Evolutionary conservation across 2,797 vertebrate genomes (phyloP).

Genomic region (Phataginus tricuspis): DNA sequence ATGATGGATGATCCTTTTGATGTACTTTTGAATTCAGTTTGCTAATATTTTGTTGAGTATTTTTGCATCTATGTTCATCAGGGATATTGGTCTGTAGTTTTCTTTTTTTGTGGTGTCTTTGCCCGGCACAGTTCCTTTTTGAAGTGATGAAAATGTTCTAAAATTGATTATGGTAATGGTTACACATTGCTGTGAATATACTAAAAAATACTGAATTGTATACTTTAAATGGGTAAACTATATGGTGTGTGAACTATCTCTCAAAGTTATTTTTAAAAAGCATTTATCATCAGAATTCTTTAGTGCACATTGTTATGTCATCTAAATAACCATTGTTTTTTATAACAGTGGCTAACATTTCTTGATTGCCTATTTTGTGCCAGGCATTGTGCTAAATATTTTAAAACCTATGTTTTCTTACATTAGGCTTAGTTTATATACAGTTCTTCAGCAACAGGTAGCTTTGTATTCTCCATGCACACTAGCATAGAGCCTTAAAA

Average conservation of each 20-base stretch:
- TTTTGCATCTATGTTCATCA: no score
- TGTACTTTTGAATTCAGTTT: no score
- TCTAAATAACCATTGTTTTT: conserved; percentile 24
- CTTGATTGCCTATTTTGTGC: neutral
- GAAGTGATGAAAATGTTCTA: neutral
- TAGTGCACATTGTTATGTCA: neutral
- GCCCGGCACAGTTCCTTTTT: neutral
- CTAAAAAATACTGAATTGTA: neutral
- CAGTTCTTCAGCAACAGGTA: neutral
- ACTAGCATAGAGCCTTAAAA: neutral
- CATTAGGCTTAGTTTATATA: neutral
- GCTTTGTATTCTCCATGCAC: neutral
- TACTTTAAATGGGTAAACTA: neutral
- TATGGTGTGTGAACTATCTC: neutral
- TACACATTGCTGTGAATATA: neutral
- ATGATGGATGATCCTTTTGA: no score
- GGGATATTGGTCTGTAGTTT: no score
- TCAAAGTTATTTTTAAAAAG: neutral
- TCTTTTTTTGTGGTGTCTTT: no score
- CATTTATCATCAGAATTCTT: neutral
- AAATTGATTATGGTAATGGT: neutral
- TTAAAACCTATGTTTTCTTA: neutral
- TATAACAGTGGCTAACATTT: neutral
- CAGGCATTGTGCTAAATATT: neutral
- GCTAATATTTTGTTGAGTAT: no score